A percentile compares a stretch with the other conserved stretches of the same genome.
phyloP scores from a whole-genome alignment of 2,113 vertebrate genomes.

The Marmota flaviventris region DNA sequence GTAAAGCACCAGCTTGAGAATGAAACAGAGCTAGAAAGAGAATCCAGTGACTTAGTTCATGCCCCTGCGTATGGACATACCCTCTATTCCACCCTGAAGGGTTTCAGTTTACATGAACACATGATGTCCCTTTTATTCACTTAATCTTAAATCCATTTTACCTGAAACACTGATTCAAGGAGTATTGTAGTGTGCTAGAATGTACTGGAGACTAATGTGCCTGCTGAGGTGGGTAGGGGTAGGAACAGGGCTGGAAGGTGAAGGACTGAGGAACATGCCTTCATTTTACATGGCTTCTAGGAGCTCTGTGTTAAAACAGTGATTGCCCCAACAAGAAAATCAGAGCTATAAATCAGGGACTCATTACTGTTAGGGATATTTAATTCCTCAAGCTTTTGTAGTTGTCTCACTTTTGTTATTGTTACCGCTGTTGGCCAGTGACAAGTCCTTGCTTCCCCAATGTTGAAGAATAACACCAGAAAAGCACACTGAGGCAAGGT shows the following conservation, averaged over 20 bases:
- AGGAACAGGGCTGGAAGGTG: neutral
- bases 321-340: neutral
- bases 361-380: neutral
- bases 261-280: neutral
- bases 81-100: neutral
- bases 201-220: neutral
- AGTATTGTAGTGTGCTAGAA: neutral
- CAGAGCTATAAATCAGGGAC: conserved; percentile 13
- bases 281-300: neutral
- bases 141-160: conserved; percentile 19
- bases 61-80: neutral
- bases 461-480: too few relatives aligned
- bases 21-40: neutral
- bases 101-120: neutral
- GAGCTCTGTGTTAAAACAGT: neutral
- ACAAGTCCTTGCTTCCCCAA: too few relatives aligned
- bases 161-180: neutral
- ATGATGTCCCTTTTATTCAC: neutral
- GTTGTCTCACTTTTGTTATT: neutral
- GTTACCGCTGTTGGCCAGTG: too few relatives aligned
- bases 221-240: neutral
- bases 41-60: neutral
- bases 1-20: neutral
- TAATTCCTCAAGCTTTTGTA: conserved; percentile 5
- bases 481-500: too few relatives aligned